A percentile compares a stretch with the other conserved stretches of the same genome.
Evolutionary conservation across 2,888 invertebrate genomes (phyloP).

Genomic region (Parelbella ahira): DNA sequence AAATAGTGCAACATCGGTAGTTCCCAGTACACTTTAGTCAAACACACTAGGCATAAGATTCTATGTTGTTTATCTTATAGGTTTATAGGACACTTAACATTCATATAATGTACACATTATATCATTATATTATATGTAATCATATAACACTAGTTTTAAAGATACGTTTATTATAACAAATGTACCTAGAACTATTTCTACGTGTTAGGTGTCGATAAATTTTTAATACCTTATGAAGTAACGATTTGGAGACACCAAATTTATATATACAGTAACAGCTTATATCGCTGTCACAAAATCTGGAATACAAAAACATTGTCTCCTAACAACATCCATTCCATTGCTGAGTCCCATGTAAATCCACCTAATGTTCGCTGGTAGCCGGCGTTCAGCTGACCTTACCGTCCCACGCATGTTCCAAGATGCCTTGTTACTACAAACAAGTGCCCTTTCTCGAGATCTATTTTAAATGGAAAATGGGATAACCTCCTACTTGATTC

Average conservation of each 20-base stretch:
- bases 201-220: too few species aligned
- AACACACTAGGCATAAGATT: too few species aligned
- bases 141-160: too few species aligned
- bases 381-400: conserved; percentile 23
- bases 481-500: conserved; percentile 23
- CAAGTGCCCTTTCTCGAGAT: conserved; percentile 27
- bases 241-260: neutral
- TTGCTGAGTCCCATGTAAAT: conserved; percentile 22
- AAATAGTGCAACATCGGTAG: too few species aligned
- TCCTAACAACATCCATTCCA: conserved; percentile 13
- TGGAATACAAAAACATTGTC: conserved; percentile 21
- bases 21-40: too few species aligned
- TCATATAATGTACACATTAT: too few species aligned
- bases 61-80: too few species aligned
- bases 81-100: too few species aligned
- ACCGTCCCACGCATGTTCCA: conserved; percentile 27
- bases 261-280: conserved; percentile 12
- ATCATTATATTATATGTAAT: too few species aligned
- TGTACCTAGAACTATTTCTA: too few species aligned
- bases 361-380: conserved; percentile 23
- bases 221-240: too few species aligned
- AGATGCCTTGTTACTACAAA: conserved; percentile 28
- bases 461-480: conserved; percentile 23
- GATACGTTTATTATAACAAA: too few species aligned
- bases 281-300: conserved; percentile 19